These are phyloP conservation scores for Pithys albifrons DNA, from an alignment of 2,113 vertebrate species.

Conservation along the genomic window DNA sequence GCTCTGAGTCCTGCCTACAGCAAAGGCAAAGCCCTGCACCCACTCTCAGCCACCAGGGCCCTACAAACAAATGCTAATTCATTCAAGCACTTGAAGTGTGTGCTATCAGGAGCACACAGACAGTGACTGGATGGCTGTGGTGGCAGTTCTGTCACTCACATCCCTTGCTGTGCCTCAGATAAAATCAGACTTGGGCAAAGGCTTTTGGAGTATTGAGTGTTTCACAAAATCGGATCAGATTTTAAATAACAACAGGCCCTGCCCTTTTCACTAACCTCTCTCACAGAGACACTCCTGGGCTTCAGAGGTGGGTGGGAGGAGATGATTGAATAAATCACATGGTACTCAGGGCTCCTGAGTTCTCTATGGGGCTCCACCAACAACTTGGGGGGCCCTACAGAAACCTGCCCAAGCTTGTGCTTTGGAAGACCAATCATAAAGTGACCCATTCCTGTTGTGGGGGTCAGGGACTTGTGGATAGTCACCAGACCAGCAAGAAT, in stretches of 20 bases:
- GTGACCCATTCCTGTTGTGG: fast-evolving
- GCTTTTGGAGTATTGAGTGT: not conserved
- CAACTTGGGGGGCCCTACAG: not conserved
- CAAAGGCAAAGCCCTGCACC: not conserved
- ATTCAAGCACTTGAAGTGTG: not conserved
- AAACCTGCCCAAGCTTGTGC: not conserved
- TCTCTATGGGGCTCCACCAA: not conserved
- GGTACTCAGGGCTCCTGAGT: not conserved
- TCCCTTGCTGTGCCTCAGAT: not conserved
- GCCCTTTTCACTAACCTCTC: not conserved
- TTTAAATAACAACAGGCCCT: not conserved
- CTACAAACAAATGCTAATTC: not conserved
- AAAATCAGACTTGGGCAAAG: not conserved
- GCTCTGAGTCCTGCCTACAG: not conserved
- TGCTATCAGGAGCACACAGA: not conserved
- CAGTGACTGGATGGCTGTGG: not conserved
- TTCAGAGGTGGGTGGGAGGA: not conserved
- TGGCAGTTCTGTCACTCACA: not conserved
- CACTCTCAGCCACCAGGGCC: not conserved
- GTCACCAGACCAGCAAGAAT: not conserved
- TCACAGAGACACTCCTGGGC: not conserved
- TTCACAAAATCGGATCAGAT: not conserved
- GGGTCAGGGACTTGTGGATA: not conserved
- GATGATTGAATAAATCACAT: not conserved
- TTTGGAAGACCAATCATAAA: not conserved